Evolutionary conservation across 2,888 invertebrate genomes (phyloP), one percentile per base, ranked within the genome.

Genomic region (Rhimphoctona megacephalus): DNA sequence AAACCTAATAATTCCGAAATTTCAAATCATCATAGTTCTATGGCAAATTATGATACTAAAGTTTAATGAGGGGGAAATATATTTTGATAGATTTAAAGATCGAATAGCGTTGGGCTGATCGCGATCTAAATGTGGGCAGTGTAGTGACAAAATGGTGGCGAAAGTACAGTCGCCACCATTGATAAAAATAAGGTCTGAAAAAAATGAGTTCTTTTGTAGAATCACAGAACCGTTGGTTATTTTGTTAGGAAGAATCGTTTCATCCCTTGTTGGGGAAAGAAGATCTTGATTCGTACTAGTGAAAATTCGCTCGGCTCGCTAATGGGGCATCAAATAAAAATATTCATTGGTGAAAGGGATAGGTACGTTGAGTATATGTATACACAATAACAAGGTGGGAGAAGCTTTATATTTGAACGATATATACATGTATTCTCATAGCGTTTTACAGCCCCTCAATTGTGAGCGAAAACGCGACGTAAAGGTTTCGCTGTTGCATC

Each of bases 321-420:
- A 92, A 92, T 91, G 91, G 91, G 87, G 91, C 90, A 91, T 91
- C 90, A 92, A 91, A 92, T 91, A 90, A 92, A 92, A 92, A 92
- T 92, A 92, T 92, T 92, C 92, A 91, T 92, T 92, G 91, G 90
- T 88, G 87, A 81, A 76, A 81, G 76, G 81, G 69, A 77, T 64
- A 69, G 78, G 80, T 83, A 79, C 39, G 43, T 57, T 54, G 22
- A 64, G 22, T 22, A 33, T 61, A 46, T 77, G 54, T 76, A 77
- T 81, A 81, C 36, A 73, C 64, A 82, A 61, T 49, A 73, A 73
- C 43, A 49, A 79, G 81, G 61, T 46, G 54, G 69, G 46, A 81
- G 61, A 74, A 70, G 57, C 79, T 69, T 52, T 69, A 69, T 79
- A 69, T 72, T 76, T 69, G 83, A 43, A n/a, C 66, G 8, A 73